Evolutionary conservation across 1,140 invertebrate genomes (phyloP).

Genomic region (Bombus huntii): DNA sequence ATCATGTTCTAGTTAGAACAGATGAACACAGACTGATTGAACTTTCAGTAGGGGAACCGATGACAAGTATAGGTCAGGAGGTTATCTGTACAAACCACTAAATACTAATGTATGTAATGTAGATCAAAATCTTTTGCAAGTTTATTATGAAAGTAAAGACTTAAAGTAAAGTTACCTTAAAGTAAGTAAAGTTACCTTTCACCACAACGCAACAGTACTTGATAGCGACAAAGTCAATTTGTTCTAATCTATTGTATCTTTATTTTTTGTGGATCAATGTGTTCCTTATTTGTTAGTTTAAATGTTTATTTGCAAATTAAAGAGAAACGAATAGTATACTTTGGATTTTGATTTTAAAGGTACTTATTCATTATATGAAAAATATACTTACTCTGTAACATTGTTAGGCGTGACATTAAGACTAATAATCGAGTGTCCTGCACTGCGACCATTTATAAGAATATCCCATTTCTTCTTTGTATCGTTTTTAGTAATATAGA

Average conservation of each 20-base stretch:
- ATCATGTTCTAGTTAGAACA: slow-evolving; percentile 9
- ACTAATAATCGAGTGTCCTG: slow-evolving; percentile 84
- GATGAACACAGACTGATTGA: slow-evolving; percentile 67
- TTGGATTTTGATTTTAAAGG: not conserved
- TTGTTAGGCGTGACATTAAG: slow-evolving; percentile 82
- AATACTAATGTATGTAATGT: slow-evolving; percentile 50
- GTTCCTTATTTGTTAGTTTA: too few species aligned
- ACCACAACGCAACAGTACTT: not conserved
- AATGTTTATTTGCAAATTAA: not conserved
- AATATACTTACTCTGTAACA: slow-evolving; percentile 80
- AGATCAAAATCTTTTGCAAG: slow-evolving; percentile 68
- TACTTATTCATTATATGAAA: not conserved
- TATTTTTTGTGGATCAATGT: not conserved
- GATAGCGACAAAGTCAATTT: not conserved
- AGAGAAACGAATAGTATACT: not conserved
- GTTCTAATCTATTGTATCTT: not conserved
- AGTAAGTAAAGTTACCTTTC: not conserved
- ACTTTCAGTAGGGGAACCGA: slow-evolving; percentile 59
- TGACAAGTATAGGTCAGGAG: slow-evolving; percentile 70
- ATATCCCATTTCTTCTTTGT: slow-evolving; percentile 78
- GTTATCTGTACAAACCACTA: slow-evolving; percentile 66
- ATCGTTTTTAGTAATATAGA: slow-evolving; percentile 53
- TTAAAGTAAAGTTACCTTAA: too few species aligned
- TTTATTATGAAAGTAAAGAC: slow-evolving; percentile 55
- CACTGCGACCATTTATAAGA: slow-evolving; percentile 82